Evolutionary conservation across 1,140 invertebrate species (phyloP), one percentile per base, ranked within the genome.

Genomic region (Gonatopus flavifemur): DNA sequence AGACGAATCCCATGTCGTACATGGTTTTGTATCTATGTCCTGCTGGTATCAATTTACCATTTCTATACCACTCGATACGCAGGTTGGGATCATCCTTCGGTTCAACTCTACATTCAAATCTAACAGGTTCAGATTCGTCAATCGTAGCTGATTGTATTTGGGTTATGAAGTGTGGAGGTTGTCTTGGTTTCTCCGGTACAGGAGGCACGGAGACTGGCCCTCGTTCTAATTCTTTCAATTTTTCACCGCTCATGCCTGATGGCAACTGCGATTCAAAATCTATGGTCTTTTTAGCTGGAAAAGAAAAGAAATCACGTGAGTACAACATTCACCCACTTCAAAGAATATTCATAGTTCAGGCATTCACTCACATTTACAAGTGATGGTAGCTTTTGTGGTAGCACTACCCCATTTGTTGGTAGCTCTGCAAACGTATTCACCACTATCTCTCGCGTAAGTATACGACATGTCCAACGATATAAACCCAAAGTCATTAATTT

Each of bases 1-100:
- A 90, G 3, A 97, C 94, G 69, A 92, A 96, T 20, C 94, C 94
- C 87, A 98, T 92, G 66, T 98, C 94, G 64, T 95, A 94, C 19
- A 89, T 84, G 3, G 93, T 91, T 52, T 90, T 86, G 72, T 96
- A 98, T 58, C 96, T 84, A 70, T 96, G 93, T 8, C 96, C 94
- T 31, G 87, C 86, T 15, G 89, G 88, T 49, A 97, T 81, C 0
- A 88, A 77, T 78, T 94, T 93, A 43, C 91, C 93, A 74, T 97
- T 94, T 63, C 90, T 84, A 64, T 91, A 96, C 94, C 94, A 97
- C 74, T 96, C 91, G 22, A 97, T 88, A 16, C 86, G 83, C 52
- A 98, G 80, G 52, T 88, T 94, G 1, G 95, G 88, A 83, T 99
- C 96, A 57, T 92, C 91, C 75, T 94, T 91, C 1, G 96, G 97